phyloP scores from a whole-genome alignment of 2,888 invertebrate genomes.

The Cryptus armator region DNA sequence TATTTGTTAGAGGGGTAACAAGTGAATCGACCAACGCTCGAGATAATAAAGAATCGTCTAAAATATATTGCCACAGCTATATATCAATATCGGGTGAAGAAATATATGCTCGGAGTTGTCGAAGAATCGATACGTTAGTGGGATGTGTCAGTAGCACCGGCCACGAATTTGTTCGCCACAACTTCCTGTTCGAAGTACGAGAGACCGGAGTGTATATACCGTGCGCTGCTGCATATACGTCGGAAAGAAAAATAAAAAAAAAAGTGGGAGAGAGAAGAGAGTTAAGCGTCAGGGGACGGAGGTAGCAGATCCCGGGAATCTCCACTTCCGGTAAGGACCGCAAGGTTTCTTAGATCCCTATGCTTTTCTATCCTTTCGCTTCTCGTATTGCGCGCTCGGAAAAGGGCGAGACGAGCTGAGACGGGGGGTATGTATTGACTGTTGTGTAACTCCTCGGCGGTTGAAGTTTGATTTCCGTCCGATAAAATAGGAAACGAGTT shows the following conservation, averaged over 20 bases:
- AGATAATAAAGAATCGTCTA: conserved; percentile 9
- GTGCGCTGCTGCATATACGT: conserved; percentile 37
- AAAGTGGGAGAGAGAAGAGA: not conserved
- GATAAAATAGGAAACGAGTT: conserved; percentile 13
- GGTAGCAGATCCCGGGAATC: conserved; percentile 2
- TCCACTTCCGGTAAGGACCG: conserved; percentile 9
- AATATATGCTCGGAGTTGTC: conserved; percentile 34
- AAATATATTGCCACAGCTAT: conserved; percentile 12
- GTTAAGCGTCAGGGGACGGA: not conserved
- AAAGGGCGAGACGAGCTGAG: not conserved
- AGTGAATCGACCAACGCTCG: conserved; percentile 4
- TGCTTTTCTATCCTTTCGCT: conserved; percentile 11
- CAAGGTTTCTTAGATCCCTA: conserved; percentile 20
- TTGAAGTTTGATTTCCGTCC: conserved; percentile 35
- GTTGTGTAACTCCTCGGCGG: conserved; percentile 19
- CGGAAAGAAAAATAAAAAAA: not conserved
- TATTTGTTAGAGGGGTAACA: conserved; percentile 5
- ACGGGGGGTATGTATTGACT: not conserved
- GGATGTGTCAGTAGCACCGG: conserved; percentile 47
- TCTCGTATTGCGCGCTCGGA: not conserved
- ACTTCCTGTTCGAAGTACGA: conserved; percentile 40
- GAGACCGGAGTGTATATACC: conserved; percentile 10
- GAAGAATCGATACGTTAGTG: conserved; percentile 49
- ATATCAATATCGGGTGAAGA: conserved; percentile 8
- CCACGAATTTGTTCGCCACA: conserved; percentile 49